These are phyloP conservation scores for Drosophila kanekoi DNA, from an alignment of 2,888 invertebrate genomes.

Conservation along the genomic window DNA sequence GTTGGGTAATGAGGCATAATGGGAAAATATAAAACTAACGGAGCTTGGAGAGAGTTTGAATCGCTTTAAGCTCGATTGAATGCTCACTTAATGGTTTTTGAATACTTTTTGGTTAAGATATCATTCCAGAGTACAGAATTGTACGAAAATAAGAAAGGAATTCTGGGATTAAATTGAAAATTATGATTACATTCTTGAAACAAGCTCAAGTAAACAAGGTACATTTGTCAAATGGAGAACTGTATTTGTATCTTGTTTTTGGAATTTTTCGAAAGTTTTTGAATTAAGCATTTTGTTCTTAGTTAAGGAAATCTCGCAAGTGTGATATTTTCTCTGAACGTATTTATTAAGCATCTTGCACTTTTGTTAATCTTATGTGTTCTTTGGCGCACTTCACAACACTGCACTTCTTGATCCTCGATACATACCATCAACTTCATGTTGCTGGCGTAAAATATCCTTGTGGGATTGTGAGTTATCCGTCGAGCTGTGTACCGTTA, in stretches of 20 bases:
- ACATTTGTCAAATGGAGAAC: too few relatives aligned
- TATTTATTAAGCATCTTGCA: background rate
- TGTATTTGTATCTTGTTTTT: too few relatives aligned
- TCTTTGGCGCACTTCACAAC: slow-evolving; percentile 30
- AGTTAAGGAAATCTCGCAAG: too few relatives aligned
- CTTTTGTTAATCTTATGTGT: background rate
- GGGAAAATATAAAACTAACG: too few relatives aligned
- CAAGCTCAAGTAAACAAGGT: too few relatives aligned
- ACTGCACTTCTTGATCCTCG: slow-evolving; percentile 34
- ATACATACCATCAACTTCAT: slow-evolving; percentile 85
- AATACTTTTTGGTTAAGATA: too few relatives aligned
- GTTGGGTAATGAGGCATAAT: background rate
- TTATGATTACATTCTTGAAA: too few relatives aligned
- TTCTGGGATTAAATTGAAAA: too few relatives aligned
- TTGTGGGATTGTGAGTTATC: slow-evolving; percentile 43
- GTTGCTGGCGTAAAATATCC: slow-evolving; percentile 63
- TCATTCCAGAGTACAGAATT: too few relatives aligned
- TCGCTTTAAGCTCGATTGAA: background rate
- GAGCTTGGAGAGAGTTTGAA: background rate
- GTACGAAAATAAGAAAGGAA: too few relatives aligned
- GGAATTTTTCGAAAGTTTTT: background rate
- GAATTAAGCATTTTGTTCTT: background rate
- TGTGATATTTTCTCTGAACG: too few relatives aligned
- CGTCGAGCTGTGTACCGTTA: slow-evolving; percentile 54
- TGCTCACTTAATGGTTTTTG: too few relatives aligned